These are phyloP conservation scores for Thomomys bottae DNA, from an alignment of 2,113 vertebrate genomes.

Conservation along the genomic window DNA sequence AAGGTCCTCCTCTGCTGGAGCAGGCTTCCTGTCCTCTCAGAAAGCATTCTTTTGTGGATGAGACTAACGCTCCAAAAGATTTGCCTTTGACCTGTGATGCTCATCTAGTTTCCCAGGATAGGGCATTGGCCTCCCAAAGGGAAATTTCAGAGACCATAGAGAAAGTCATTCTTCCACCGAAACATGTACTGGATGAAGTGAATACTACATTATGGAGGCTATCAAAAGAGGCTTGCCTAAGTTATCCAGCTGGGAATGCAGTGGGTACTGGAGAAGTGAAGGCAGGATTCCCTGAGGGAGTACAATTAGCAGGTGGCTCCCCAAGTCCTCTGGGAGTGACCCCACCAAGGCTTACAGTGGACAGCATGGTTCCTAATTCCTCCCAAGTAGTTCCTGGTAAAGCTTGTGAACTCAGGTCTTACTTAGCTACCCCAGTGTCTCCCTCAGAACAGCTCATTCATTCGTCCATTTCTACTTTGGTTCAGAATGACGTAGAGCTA, in stretches of 20 bases:
- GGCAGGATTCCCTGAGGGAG: slow-evolving; percentile 14
- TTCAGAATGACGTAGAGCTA: slow-evolving; percentile 8
- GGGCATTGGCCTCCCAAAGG: neutral
- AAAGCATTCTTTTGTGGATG: slow-evolving; percentile 22
- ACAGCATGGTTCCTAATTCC: neutral
- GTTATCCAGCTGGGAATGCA: slow-evolving; percentile 1
- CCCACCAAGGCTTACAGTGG: neutral
- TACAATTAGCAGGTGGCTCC: neutral
- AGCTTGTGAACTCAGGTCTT: neutral
- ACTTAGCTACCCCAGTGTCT: neutral
- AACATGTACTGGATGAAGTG: neutral
- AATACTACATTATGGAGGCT: slow-evolving; percentile 55
- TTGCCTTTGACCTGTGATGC: neutral
- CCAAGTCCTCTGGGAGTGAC: neutral
- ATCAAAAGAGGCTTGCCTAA: slow-evolving; percentile 42
- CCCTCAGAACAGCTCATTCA: slow-evolving; percentile 14
- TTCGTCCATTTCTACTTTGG: neutral
- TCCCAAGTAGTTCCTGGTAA: neutral
- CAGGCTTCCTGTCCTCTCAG: neutral
- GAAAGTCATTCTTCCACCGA: slow-evolving; percentile 59
- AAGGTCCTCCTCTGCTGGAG: neutral
- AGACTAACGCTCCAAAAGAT: neutral
- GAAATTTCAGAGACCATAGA: slow-evolving; percentile 74
- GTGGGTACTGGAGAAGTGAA: neutral
- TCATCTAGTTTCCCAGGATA: neutral